A percentile compares a stretch with the other conserved stretches of the same genome.
These are phyloP conservation scores for Felis catus DNA, from an alignment of 2,113 vertebrate genomes.

Conservation along the genomic window F.catus_Fca126_mat1.0 CM031414.1:18589501-18590000, in stretches of 20 bases:
- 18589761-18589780: too few relatives aligned
- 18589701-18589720: too few relatives aligned
- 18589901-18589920: neutral
- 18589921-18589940: neutral
- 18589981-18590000: conserved; percentile 2
- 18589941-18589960: neutral
- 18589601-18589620: neutral
- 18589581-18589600: neutral
- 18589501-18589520: neutral
- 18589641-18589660: neutral
- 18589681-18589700: too few relatives aligned
- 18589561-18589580: neutral
- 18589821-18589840: too few relatives aligned
- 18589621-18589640: neutral
- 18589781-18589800: too few relatives aligned
- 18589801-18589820: too few relatives aligned
- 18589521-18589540: neutral
- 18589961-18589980: conserved; percentile 10
- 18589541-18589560: neutral
- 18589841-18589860: neutral
- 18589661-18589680: too few relatives aligned
- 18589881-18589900: conserved; percentile 13
- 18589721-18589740: too few relatives aligned
- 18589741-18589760: too few relatives aligned
- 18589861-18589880: neutral